Evolutionary conservation across 2,113 vertebrate genomes (phyloP), one percentile per base, ranked within the genome.

Genomic region (Nycticryphes semicollaris): DNA sequence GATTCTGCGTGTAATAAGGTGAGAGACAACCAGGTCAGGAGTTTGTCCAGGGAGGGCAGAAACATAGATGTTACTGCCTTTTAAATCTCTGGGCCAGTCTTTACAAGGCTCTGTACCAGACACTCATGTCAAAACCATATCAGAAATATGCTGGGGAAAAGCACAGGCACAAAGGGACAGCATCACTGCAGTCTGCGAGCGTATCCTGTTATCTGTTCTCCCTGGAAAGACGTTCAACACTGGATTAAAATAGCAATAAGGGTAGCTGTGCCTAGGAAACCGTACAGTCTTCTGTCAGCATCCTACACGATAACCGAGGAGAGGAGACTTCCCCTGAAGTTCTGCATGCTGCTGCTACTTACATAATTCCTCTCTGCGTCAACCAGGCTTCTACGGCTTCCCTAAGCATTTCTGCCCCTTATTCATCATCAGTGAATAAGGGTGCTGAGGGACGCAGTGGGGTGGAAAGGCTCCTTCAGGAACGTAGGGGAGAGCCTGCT

Each of bases 281-380:
- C 79, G 31, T 78, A 45, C 6, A 70, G 56, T 67, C 84, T 93
- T 90, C 82, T 92, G 87, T 67, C 86, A 88, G 90, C 97, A 86
- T 88, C 96, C 93, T 96, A 97, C 97, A 97, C 57, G 20, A 16
- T 47, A 37, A 84, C 79, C 9, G 1, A 57, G 85, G 96, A 96
- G 79, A 86, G 88, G 76, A 96, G 95, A 97, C 95, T 93, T 96
- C 84, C 95, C 83, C 78, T 96, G 73, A 97, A 96, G 94, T 96
- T 95, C 60, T 91, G 64, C 87, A 78, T 48, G 56, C 80, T 97
- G 91, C 91, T 90, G 84, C 69, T 84, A 87, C 93, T 97, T 97
- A 95, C 1, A 82, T 97, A 97, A 97, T 93, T 79, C 90, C 66
- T 81, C 81, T 76, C 89, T 89, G 90, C 47, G 6, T 92, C 87